Conservation (phyloP, 2,797 vertebrate genomes). For the Fringilla coelebs region DNA sequence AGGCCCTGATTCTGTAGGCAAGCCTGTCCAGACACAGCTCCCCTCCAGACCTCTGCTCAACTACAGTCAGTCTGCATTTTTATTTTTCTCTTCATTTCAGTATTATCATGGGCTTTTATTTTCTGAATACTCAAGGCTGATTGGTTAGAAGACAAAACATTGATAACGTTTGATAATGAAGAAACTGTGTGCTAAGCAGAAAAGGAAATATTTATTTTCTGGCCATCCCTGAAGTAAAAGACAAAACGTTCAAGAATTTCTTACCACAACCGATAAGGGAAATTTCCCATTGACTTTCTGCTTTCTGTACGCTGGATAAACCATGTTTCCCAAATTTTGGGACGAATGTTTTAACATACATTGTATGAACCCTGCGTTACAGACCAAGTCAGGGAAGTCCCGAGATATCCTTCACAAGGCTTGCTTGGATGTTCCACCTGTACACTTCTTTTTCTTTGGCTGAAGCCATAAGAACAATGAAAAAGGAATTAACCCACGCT, state of each 20-base stretch:
- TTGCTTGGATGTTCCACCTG: neutral
- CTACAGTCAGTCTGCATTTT: neutral
- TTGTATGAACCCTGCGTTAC: neutral
- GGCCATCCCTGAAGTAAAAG: neutral
- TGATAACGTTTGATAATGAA: neutral
- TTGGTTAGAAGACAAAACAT: conserved; percentile 7
- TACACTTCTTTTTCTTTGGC: neutral
- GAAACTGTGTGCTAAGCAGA: neutral
- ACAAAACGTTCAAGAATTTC: neutral
- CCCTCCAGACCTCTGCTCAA: neutral
- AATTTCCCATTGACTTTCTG: neutral
- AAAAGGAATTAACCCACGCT: neutral
- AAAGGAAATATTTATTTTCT: neutral
- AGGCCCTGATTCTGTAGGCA: neutral
- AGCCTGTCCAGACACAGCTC: neutral
- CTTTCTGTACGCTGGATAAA: neutral
- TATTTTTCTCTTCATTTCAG: neutral
- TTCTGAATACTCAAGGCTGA: neutral
- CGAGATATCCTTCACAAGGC: neutral
- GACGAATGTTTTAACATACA: neutral
- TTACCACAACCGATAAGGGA: neutral
- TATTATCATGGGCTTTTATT: neutral
- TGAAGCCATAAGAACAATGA: neutral
- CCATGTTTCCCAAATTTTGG: neutral
- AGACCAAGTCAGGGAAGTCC: neutral